Evolutionary conservation across 53 echinoderm and acorn worm species (phyloP).

Genomic region (Antedon mediterranea): DNA sequence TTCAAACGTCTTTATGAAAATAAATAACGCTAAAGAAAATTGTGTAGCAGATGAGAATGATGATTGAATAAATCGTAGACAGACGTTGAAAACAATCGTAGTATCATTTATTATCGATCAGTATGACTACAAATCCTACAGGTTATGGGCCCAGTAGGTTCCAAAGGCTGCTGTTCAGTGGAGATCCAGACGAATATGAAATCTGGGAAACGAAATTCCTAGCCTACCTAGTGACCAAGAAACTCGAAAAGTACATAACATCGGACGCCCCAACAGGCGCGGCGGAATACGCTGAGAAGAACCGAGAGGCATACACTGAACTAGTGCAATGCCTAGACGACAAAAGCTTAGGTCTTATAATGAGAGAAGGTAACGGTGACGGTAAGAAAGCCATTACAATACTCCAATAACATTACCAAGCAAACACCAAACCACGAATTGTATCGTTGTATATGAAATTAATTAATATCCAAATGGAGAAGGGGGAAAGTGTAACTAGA

Average conservation of each 20-base stretch:
- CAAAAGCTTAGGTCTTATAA: slow-evolving; percentile 13
- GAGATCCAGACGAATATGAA: slow-evolving; percentile 10
- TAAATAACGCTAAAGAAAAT: too few species aligned
- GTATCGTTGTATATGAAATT: slow-evolving; percentile 5
- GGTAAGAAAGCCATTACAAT: slow-evolving; percentile 19
- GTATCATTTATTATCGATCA: too few species aligned
- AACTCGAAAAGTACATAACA: too few species aligned
- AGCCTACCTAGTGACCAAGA: not conserved
- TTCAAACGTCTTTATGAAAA: too few species aligned
- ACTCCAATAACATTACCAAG: not conserved
- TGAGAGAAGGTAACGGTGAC: slow-evolving; percentile 13
- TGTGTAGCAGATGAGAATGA: not conserved
- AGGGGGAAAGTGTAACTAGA: slow-evolving; percentile 12
- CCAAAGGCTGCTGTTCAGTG: slow-evolving; percentile 7
- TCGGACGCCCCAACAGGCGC: not conserved
- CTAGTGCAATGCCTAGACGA: slow-evolving; percentile 2
- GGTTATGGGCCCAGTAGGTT: slow-evolving; percentile 8
- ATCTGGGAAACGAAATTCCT: slow-evolving; percentile 7
- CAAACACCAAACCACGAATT: slow-evolving; percentile 12
- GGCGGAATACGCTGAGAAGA: too few species aligned
- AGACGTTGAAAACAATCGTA: too few species aligned
- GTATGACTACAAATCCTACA: too few species aligned
- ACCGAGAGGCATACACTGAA: too few species aligned
- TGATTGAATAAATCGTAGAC: too few species aligned
- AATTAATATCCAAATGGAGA: slow-evolving; percentile 6